phyloP scores from a whole-genome alignment of 2,113 vertebrate species.

The Okapia johnstoni region DNA sequence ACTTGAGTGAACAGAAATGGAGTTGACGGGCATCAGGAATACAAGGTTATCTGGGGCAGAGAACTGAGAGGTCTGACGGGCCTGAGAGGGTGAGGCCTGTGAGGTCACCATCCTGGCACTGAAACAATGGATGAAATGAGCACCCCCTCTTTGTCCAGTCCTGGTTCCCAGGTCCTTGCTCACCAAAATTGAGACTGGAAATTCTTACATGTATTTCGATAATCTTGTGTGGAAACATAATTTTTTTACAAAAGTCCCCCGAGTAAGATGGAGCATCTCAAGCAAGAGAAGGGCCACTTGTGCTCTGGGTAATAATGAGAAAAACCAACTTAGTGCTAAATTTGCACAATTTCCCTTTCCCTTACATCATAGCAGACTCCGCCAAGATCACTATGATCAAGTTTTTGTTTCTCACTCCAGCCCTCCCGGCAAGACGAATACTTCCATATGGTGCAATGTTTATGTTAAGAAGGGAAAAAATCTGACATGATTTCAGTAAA shows the following conservation, averaged over 20 bases:
- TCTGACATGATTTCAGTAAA: slow-evolving; percentile 31
- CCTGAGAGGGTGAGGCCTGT: not conserved
- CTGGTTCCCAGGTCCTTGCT: not conserved
- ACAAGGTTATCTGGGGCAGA: not conserved
- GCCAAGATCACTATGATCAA: slow-evolving; percentile 22
- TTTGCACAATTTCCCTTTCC: not conserved
- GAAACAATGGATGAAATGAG: not conserved
- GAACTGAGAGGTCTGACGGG: not conserved
- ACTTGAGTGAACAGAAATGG: not conserved
- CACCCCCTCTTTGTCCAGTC: not conserved
- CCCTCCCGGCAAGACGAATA: not conserved
- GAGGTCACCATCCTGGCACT: not conserved
- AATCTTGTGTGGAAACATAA: not conserved
- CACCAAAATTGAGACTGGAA: not conserved
- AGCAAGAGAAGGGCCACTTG: not conserved
- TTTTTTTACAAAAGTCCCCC: not conserved
- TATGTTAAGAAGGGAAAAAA: not conserved
- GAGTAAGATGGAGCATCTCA: not conserved
- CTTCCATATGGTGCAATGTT: slow-evolving; percentile 57
- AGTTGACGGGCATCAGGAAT: not conserved
- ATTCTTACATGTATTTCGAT: not conserved
- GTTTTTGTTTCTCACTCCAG: not conserved
- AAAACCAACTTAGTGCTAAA: not conserved
- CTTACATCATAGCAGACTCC: slow-evolving; percentile 8
- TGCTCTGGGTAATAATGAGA: not conserved